A percentile compares a stretch with the other conserved stretches of the same genome.
phyloP scores from a whole-genome alignment of 2,797 vertebrate genomes.

The Phaenicophaeus curvirostris region DNA sequence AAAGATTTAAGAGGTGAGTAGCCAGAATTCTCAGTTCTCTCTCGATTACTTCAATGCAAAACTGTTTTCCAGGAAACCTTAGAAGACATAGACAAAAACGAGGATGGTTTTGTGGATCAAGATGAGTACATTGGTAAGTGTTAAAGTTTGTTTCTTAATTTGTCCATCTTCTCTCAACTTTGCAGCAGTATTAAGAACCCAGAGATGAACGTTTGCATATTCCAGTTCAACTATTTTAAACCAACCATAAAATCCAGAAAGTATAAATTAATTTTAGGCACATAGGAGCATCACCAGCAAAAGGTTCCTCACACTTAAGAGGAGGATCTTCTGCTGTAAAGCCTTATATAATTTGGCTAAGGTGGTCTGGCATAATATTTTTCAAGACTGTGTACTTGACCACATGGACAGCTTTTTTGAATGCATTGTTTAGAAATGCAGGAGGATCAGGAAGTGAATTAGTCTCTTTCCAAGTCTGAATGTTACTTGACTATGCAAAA shows the following conservation, averaged over 20 bases:
- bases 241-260: neutral
- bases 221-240: neutral
- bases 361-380: neutral
- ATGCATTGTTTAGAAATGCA: neutral
- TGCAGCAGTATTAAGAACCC: no score
- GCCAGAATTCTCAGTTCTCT: neutral
- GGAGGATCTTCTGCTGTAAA: no score
- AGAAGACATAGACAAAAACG: slow-evolving; percentile 97
- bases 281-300: neutral
- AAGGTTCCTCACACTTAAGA: neutral
- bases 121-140: slow-evolving; percentile 96
- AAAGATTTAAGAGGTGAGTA: neutral
- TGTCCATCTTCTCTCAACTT: no score
- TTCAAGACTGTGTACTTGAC: neutral
- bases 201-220: neutral
- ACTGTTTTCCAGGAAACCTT: slow-evolving; percentile 89
- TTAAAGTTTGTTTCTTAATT: neutral
- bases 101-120: slow-evolving; percentile 93
- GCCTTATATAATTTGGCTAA: neutral
- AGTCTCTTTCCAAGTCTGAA: neutral
- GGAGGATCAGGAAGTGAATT: neutral
- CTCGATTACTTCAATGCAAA: neutral
- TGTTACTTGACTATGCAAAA: neutral
- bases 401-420: neutral
- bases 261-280: neutral